Percentiles rank a stretch among this genome's conserved stretches.
phyloP scores from a whole-genome alignment of 2,888 invertebrate species.

The Flexamia atlantica region DNA sequence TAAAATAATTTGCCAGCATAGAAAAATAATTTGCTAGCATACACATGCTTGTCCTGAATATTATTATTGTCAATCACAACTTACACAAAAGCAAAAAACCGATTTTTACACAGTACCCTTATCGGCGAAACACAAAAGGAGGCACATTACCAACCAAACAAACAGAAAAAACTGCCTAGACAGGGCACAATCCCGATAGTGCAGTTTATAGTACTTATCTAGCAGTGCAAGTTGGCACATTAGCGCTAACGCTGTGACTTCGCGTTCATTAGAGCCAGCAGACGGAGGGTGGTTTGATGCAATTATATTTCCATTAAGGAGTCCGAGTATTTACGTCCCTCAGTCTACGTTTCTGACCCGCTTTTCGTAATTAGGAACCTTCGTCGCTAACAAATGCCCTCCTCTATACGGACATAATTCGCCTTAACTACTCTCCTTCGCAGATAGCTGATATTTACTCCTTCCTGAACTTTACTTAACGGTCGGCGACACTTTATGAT shows the following conservation, averaged over 20 bases:
- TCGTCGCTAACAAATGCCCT: conserved; percentile 23
- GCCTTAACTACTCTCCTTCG: conserved; percentile 29
- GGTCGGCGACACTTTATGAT: conserved; percentile 44
- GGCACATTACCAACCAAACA: too few relatives aligned
- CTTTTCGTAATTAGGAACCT: conserved; percentile 50
- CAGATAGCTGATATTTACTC: conserved; percentile 51
- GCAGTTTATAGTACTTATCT: neutral
- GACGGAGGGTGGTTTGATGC: conserved; percentile 37
- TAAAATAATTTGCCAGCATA: too few relatives aligned
- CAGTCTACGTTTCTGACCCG: conserved; percentile 51
- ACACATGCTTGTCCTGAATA: too few relatives aligned
- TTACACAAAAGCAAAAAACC: too few relatives aligned
- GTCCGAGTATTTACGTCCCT: conserved; percentile 43
- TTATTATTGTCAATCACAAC: too few relatives aligned
- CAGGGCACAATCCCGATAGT: neutral
- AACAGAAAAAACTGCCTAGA: too few relatives aligned
- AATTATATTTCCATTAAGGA: conserved; percentile 58
- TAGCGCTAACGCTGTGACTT: conserved; percentile 8
- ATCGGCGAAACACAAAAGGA: too few relatives aligned
- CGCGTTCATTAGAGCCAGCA: conserved; percentile 18
- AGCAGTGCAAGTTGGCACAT: conserved; percentile 12
- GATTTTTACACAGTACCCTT: too few relatives aligned
- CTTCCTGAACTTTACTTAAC: conserved; percentile 7
- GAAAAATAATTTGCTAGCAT: too few relatives aligned
- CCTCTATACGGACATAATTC: conserved; percentile 49